Evolutionary conservation across 35 echinoderm and acorn worm genomes (phyloP), one percentile per base, ranked within the genome.

Genomic region (Apostichopus parvimensis): DNA sequence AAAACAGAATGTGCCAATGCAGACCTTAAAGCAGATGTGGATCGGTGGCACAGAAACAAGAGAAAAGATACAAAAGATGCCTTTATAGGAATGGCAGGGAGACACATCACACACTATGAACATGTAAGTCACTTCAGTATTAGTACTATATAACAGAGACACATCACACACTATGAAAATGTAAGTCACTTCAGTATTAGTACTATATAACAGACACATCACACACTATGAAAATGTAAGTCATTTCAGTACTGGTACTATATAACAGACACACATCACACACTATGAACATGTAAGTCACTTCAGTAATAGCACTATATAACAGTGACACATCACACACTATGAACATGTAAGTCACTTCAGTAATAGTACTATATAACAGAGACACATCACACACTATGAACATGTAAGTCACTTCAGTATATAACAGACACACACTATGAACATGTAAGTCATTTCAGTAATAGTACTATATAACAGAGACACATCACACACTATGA

Each of bases 1-100:
- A 91, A 87, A 75, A 89, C 94, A 56, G 97, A 98, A 55, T 94
- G 93, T 92, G 97, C 97, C 17, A 98, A 98, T 52, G 97, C 97
- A 23, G 95, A 98, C 59, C 87, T 98, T 9, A 98, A 98, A 72
- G 97, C 97, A 6, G 97, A 98, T 75, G 85, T 96, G 93, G 97
- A 98, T 62, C 77, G 95, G 59, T 98, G 97, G 97, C 94, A 98
- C 76, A 88, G 91, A 73, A 95, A 93, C 64, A 95, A 94, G 91
- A 79, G 95, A 55, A 98, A 96, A 90, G 95, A 96, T 57, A 61
- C 93, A 24, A 98, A 98, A 79, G 93, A 93, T 21, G 72, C 94
- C 10, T 90, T 96, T 53, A 83, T 91, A 5, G 91, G 91, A 21
- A 85, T 94, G 82, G 97, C 97, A 15, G 60, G 93, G 1, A 90